Evolutionary conservation across 1,140 invertebrate genomes (phyloP), one percentile per base, ranked within the genome.

Genomic region (Magallana angulata): DNA sequence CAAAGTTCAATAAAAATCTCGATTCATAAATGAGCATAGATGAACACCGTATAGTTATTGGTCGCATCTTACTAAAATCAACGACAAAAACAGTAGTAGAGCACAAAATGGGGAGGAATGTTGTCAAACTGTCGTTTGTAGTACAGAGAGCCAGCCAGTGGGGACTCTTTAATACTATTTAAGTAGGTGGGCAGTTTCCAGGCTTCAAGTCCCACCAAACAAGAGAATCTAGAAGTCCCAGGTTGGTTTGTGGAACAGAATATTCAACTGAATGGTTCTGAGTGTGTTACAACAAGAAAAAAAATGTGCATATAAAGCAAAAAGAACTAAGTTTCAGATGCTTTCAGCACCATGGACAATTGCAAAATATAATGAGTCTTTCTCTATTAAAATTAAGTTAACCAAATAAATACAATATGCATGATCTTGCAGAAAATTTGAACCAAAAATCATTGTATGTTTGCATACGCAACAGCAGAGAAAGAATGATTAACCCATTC

Each of bases 1-100:
- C 82, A 84, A 84, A 84, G 48, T 82, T 84, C 82, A 84, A 84
- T 84, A 84, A 84, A 84, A 84, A 84, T 84, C 82, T 84, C 82
- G 82, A 58, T 58, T 84, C 57, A 84, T 62, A 84, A 36, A 84
- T 84, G 82, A 84, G 82, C 82, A 84, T 84, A 60, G 59, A 84
- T 84, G 24, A 84, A 84, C 82, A 84, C 82, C 56, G 30, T 62
- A 84, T 59, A 62, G 1, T 58, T 60, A 84, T 60, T 36, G 56
- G 30, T 84, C 58, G 48, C 57, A 57, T 82, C 57, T 58, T 82
- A n/a, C 48, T 82, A 84, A 84, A 84, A 84, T 84, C 82, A 84
- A 84, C 82, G 82, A 84, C 68, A 76, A 76, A 76, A 76, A 76
- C 68, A 76, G 68, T 76, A 76, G 68, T 76, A 76, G 68, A 76